Evolutionary conservation across 2,888 invertebrate species (phyloP).

Genomic region (Coelogynopora nodosa): DNA sequence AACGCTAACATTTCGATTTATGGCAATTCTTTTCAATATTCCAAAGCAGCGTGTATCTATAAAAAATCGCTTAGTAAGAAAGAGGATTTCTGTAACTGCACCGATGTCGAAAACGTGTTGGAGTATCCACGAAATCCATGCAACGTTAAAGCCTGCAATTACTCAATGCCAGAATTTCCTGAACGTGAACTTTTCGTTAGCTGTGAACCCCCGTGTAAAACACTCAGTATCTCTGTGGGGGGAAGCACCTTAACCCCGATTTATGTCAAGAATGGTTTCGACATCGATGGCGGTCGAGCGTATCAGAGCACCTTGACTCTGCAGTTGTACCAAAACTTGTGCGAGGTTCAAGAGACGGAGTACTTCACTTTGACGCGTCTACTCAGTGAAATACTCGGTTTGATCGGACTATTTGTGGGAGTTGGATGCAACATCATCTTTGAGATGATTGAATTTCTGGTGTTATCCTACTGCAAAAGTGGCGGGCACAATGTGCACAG

Average conservation of each 20-base stretch:
- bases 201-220: background rate
- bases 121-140: background rate
- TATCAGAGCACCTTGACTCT: background rate
- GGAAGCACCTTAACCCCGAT: background rate
- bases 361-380: background rate
- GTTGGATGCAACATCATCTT: background rate
- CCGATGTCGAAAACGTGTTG: background rate
- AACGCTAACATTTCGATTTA: background rate
- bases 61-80: background rate
- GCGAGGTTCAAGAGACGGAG: background rate
- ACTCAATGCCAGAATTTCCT: background rate
- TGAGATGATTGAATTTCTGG: background rate
- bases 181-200: background rate
- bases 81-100: background rate
- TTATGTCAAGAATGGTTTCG: no score
- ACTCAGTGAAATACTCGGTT: background rate
- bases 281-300: background rate
- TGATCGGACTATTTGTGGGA: background rate
- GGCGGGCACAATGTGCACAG: background rate
- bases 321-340: background rate
- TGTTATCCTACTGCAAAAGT: background rate
- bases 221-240: background rate
- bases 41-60: background rate
- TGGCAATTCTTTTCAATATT: background rate
- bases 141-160: background rate